Evolutionary conservation across 2,797 vertebrate species (phyloP), one percentile per base, ranked within the genome.

Genomic region (Tokudaia muenninki): DNA sequence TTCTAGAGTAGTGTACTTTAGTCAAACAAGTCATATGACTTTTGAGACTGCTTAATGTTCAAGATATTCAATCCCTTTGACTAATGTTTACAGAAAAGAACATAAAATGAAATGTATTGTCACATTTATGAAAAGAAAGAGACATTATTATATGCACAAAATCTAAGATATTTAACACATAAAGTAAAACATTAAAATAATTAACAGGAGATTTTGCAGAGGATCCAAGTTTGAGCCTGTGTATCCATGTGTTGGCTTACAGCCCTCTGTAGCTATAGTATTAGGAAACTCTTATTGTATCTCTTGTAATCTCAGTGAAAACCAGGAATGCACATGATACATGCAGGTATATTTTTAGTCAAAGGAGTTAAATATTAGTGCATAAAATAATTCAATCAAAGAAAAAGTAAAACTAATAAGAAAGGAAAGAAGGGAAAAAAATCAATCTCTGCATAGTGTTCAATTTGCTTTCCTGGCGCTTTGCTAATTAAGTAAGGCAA

Each of bases 1-100:
- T 94, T 86, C 81, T 87, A 11, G 52, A 97, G 79, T 96, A 95
- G 34, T 12, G 50, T 94, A n/a, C 72, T 91, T 97, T 81, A 96
- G 37, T 96, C 61, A 95, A 2, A 74, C 94, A 97, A 52, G 59
- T 12, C 50, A 63, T 91, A 94, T 87, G 75, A 57, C 90, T 72
- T 92, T 87, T 95, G 5, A 97, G 93, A 75, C 90, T 47, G 72
- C 9, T 97, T 97, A 92, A 97, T 97, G 81, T 92, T 96, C 44
- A 96, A 21, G 47, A 96, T 92, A 90, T 89, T 96, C 0, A 41
- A 59, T 92, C 92, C 92, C 67, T 91, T 81, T 97, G 52, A 90
- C 50, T 94, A 37, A 0, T 95, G 3, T 97, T 98, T 97, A 95
- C 7, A 89, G 7, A 93, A 96, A 17, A 92, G 88, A 95, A 16